Conservation (phyloP, 2,888 invertebrate species). For the Crossocerus cetratus region DNA sequence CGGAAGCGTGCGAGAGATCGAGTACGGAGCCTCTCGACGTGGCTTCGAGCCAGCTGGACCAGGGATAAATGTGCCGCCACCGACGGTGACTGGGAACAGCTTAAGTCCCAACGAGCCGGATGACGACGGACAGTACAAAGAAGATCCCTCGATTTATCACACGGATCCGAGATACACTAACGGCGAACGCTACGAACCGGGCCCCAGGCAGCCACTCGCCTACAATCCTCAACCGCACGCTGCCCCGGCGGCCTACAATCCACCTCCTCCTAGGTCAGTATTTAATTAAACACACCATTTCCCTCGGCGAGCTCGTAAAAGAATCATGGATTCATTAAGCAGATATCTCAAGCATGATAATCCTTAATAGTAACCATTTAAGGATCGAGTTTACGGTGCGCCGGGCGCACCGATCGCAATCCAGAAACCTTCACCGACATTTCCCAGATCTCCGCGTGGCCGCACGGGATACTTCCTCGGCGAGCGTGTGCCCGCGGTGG, state of each 20-base stretch:
- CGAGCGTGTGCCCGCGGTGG: slow-evolving; percentile 16
- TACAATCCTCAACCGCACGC: slow-evolving; percentile 55
- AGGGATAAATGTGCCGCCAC: slow-evolving; percentile 90
- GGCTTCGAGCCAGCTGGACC: slow-evolving; percentile 90
- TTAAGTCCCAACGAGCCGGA: slow-evolving; percentile 80
- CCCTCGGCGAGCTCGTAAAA: not conserved
- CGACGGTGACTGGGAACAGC: slow-evolving; percentile 80
- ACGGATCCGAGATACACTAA: slow-evolving; percentile 82
- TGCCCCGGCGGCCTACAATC: slow-evolving; percentile 56
- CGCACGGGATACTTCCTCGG: slow-evolving; percentile 6
- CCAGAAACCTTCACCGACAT: not conserved
- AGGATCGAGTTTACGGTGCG: not conserved
- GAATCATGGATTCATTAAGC: too few relatives aligned
- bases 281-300: slow-evolving; percentile 4
- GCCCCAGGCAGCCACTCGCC: slow-evolving; percentile 69
- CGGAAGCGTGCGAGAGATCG: slow-evolving; percentile 87
- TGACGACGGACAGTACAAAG: slow-evolving; percentile 91
- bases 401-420: not conserved
- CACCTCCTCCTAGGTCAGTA: slow-evolving; percentile 43
- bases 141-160: slow-evolving; percentile 89
- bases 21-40: slow-evolving; percentile 89
- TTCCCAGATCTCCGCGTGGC: slow-evolving; percentile 18
- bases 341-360: not conserved
- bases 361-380: not conserved
- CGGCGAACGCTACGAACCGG: slow-evolving; percentile 72